Evolutionary conservation across 2,113 vertebrate genomes (phyloP).

Genomic region (Andinoacara biseriatus): DNA sequence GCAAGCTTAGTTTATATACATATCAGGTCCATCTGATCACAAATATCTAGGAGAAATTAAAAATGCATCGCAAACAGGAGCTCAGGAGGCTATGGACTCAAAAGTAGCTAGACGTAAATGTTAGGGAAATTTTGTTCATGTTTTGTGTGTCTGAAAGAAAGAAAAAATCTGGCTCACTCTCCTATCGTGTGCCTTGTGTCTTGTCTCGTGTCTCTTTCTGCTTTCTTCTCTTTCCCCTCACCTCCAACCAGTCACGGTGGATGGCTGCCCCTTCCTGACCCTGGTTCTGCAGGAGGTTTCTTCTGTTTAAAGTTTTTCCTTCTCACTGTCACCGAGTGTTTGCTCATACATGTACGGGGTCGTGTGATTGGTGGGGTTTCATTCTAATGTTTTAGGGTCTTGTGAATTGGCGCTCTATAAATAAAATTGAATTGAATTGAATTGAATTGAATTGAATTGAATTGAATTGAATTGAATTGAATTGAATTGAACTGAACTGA

Average conservation of each 20-base stretch:
- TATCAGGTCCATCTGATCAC: too few species aligned
- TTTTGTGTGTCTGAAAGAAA: too few species aligned
- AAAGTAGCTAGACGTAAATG: too few species aligned
- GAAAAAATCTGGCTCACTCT: too few species aligned
- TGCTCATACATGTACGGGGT: fast-evolving
- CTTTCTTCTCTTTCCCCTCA: background rate
- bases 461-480: background rate
- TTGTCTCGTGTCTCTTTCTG: background rate
- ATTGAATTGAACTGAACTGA: background rate
- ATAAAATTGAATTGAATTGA: background rate
- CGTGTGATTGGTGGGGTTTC: background rate
- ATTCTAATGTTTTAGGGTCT: background rate
- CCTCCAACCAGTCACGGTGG: background rate
- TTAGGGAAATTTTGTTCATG: too few species aligned
- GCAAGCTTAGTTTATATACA: too few species aligned
- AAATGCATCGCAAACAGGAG: too few species aligned
- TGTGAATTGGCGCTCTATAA: background rate
- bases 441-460: background rate
- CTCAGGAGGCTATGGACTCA: too few species aligned
- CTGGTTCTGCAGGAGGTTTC: background rate
- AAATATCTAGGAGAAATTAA: too few species aligned
- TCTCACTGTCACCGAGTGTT: background rate
- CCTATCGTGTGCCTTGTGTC: too few species aligned
- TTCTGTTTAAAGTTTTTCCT: background rate
- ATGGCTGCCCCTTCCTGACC: background rate